Percentiles rank a stretch among this genome's conserved stretches.
phyloP scores from a whole-genome alignment of 1,140 invertebrate species.

The Micrasema longulum region DNA sequence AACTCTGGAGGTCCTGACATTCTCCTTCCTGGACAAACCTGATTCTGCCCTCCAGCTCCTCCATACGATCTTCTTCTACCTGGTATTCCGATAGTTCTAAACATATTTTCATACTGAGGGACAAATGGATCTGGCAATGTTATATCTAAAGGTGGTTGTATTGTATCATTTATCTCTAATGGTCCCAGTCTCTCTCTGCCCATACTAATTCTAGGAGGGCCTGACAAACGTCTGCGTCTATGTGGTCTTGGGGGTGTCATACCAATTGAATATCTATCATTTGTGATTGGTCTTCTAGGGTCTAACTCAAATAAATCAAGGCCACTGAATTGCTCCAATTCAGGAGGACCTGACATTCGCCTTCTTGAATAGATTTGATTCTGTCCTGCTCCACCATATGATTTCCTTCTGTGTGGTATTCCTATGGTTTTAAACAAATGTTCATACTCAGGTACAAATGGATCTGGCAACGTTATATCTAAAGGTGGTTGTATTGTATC shows the following conservation, averaged over 20 bases:
- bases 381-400: conserved; percentile 22
- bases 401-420: conserved; percentile 3
- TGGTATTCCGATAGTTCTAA: conserved; percentile 1
- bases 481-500: too few relatives aligned
- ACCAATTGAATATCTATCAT: conserved; percentile 5
- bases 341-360: conserved; percentile 14
- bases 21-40: conserved; percentile 1
- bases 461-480: too few relatives aligned
- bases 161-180: not conserved
- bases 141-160: too few relatives aligned
- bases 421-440: not conserved
- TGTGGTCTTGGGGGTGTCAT: conserved; percentile 2
- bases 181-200: not conserved
- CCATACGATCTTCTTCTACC: conserved; percentile 17
- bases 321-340: not conserved
- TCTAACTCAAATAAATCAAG: conserved; percentile 14
- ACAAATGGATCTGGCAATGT: not conserved
- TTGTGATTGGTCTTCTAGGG: not conserved
- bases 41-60: conserved; percentile 6
- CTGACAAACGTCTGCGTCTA: not conserved
- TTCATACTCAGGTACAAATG: not conserved
- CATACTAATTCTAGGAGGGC: not conserved
- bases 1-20: conserved; percentile 15
- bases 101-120: conserved; percentile 5
- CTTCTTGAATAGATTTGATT: not conserved